phyloP scores from a whole-genome alignment of 35 echinoderm and acorn worm genomes.

The Stichopus chloronotus region DNA sequence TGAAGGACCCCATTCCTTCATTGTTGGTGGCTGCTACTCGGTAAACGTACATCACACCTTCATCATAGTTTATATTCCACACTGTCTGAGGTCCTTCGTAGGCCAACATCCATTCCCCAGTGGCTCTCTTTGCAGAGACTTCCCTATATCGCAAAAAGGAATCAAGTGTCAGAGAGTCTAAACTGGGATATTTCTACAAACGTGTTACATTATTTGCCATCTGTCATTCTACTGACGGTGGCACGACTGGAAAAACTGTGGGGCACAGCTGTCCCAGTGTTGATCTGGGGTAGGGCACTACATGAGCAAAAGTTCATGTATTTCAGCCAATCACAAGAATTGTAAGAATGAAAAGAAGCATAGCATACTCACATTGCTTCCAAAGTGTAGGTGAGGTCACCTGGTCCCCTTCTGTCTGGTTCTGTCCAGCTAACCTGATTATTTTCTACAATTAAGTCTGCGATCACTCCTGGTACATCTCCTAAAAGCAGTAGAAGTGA shows the following conservation, averaged over 20 bases:
- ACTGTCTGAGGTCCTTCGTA: slow-evolving; percentile 46
- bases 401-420: slow-evolving; percentile 74
- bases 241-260: no score
- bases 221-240: background rate
- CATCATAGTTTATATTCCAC: slow-evolving; percentile 51
- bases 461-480: background rate
- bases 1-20: slow-evolving; percentile 52
- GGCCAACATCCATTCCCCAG: slow-evolving; percentile 66
- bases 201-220: background rate
- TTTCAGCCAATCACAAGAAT: no score
- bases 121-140: background rate
- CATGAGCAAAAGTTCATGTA: no score
- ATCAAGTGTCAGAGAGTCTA: no score
- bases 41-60: slow-evolving; percentile 61
- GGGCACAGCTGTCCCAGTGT: no score
- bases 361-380: slow-evolving; percentile 71
- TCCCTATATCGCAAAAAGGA: background rate
- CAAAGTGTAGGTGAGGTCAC: slow-evolving; percentile 55
- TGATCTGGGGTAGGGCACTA: no score
- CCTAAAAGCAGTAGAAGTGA: background rate
- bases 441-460: slow-evolving; percentile 13
- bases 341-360: background rate
- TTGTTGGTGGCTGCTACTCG: slow-evolving; percentile 60
- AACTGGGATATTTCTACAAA: no score
- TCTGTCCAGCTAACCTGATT: slow-evolving; percentile 69